Conservation (phyloP, 1,140 invertebrate species). For the Drosophila mojavensis region DNA sequence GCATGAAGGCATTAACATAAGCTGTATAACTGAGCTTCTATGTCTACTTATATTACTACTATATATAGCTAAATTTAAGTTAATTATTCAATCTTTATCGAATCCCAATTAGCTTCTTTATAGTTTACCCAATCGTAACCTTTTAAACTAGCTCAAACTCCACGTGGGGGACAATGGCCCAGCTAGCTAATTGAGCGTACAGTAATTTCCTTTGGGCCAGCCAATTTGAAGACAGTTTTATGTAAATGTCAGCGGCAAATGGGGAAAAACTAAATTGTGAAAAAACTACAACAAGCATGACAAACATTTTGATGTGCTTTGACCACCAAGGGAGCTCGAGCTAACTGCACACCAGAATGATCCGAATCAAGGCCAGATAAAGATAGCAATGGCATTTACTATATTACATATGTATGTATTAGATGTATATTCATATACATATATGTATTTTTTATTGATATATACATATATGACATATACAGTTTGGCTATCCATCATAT, state of each 20-base stretch:
- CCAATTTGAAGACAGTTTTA: neutral
- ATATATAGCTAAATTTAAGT: no score
- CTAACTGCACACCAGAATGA: neutral
- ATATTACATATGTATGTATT: neutral
- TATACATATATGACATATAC: neutral
- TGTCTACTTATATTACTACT: no score
- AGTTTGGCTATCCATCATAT: constrained; percentile 30
- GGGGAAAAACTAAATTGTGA: neutral
- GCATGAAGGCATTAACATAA: neutral
- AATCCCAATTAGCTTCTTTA: neutral
- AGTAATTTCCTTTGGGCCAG: neutral
- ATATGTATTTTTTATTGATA: neutral
- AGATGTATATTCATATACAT: neutral
- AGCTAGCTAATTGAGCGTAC: constrained; percentile 10
- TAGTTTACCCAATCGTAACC: neutral
- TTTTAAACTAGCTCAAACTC: neutral
- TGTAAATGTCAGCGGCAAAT: constrained; percentile 13
- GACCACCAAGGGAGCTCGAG: neutral
- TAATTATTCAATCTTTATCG: neutral
- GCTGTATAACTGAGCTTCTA: neutral
- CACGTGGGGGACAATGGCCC: neutral
- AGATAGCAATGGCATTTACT: neutral
- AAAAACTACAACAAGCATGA: constrained; percentile 3
- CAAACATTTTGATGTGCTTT: neutral
- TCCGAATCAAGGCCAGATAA: constrained; percentile 2